Percentiles rank a stretch among this genome's conserved stretches.
Conservation (phyloP, 2,888 invertebrate genomes). For the Cantharis lateralis region DNA sequence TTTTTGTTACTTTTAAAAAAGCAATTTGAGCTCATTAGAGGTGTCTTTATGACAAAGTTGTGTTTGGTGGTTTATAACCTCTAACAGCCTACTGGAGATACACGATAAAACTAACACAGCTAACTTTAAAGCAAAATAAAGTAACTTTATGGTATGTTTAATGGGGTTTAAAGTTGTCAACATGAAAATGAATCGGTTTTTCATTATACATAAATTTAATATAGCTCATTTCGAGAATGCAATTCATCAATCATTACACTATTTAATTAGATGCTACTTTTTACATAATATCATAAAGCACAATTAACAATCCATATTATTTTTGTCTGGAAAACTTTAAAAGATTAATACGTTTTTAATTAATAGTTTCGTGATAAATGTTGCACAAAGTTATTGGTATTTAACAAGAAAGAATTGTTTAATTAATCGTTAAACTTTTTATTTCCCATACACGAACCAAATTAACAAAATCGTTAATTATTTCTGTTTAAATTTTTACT, state of each 20-base stretch:
- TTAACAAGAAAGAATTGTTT: neutral
- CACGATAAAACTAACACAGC: slow-evolving; percentile 45
- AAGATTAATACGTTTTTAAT: neutral
- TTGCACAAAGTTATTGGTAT: neutral
- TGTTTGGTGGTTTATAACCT: slow-evolving; percentile 33
- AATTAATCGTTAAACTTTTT: neutral
- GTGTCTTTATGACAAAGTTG: slow-evolving; percentile 33
- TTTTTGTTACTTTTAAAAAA: slow-evolving; percentile 1
- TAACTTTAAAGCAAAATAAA: slow-evolving; percentile 47
- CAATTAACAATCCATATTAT: neutral
- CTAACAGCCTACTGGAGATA: slow-evolving; percentile 36
- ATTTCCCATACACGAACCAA: neutral
- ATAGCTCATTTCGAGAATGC: slow-evolving; percentile 36
- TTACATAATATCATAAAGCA: neutral
- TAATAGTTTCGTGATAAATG: neutral
- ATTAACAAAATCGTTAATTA: neutral
- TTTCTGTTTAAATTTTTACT: no score
- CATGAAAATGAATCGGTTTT: slow-evolving; percentile 47
- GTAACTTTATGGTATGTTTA: slow-evolving; percentile 48
- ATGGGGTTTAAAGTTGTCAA: slow-evolving; percentile 51
- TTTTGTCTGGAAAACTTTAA: neutral
- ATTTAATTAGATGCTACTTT: slow-evolving; percentile 12
- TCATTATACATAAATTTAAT: slow-evolving; percentile 48
- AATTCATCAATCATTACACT: slow-evolving; percentile 36
- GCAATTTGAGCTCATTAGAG: slow-evolving; percentile 27